Base-by-base conservation (phyloP, 2,888 invertebrate genomes). In the Heliconius ismenius region DNA sequence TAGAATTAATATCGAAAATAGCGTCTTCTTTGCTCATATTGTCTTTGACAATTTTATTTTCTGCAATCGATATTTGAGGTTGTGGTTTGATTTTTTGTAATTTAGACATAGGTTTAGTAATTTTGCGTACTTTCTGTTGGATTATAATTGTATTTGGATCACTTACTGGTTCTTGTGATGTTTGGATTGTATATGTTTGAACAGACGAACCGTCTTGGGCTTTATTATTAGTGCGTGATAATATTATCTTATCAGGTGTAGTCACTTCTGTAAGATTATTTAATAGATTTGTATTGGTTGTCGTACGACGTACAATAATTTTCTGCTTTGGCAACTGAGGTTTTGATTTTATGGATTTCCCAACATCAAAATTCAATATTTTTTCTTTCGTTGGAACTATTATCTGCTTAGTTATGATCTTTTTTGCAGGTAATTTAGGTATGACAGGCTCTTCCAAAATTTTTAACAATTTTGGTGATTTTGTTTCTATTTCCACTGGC, bases 1-100 rank as follows among this genome's bases (percentile, higher is more conserved):
- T 96, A 2, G 96, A 96, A 87, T 96, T 96, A 58, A 97, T 97
- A 86, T 97, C 97, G 81, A 97, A 95, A 80, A 95, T 89, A 76
- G 91, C 86, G 74, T 94, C 94, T 79, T 95, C 95, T 21, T 86
- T 76, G 18, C 78, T 81, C 7, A 79, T 74, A 18, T 73, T 69
- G 69, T 81, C 82, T 28, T 76, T 78, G 7, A 77, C 65, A 36
- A 77, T 79, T 82, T 90, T 92, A 24, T 81, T 79, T 70, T 91
- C 89, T 79, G 83, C 80, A 15, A 92, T 83, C 21, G 90, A 88
- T 74, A 88, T 87, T 86, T 76, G 78, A 6, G 64, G 69, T 39
- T 88, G 86, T 1, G 90, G 86, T 82, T 92, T 91, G 4, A 89
- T 85, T 86, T 91, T 92, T 74, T 90, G 90, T 75, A 92, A 76